phyloP scores from a whole-genome alignment of 2,113 vertebrate species.

The Tetraodon nigroviridis region DNA sequence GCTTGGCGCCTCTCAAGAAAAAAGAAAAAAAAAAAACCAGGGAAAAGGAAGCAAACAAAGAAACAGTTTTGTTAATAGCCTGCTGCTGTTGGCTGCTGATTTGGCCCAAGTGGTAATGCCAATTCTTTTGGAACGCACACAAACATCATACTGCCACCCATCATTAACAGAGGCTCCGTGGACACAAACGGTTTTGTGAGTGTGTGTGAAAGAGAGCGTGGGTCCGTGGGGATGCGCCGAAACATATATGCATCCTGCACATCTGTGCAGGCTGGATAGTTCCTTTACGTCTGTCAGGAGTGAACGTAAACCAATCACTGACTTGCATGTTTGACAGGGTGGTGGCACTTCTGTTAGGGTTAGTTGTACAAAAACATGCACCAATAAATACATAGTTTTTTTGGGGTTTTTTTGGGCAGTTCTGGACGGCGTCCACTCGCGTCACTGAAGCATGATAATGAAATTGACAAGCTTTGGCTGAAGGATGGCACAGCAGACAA shows the following conservation, averaged over 20 bases:
- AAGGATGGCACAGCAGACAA: slow-evolving; percentile 55
- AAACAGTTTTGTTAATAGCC: slow-evolving; percentile 71
- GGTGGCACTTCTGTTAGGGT: background rate
- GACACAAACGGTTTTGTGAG: slow-evolving; percentile 29
- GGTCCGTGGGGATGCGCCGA: background rate
- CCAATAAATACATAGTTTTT: slow-evolving; percentile 28
- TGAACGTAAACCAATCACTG: background rate
- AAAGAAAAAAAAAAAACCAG: slow-evolving; percentile 11
- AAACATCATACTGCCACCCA: slow-evolving; percentile 69
- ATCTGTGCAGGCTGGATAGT: background rate
- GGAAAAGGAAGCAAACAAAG: slow-evolving; percentile 63
- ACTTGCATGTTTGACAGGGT: slow-evolving; percentile 23
- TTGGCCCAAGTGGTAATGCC: slow-evolving; percentile 67
- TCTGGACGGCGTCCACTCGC: slow-evolving; percentile 48
- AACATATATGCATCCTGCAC: slow-evolving; percentile 5
- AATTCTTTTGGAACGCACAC: slow-evolving; percentile 68
- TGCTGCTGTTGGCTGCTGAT: slow-evolving; percentile 71
- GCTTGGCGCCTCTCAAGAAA: slow-evolving; percentile 68
- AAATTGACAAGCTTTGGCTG: slow-evolving; percentile 68
- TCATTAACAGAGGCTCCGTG: slow-evolving; percentile 60
- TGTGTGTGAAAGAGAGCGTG: slow-evolving; percentile 6
- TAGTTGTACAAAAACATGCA: background rate
- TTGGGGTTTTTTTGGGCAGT: slow-evolving; percentile 33
- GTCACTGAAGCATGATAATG: slow-evolving; percentile 70
- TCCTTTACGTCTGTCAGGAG: background rate